Evolutionary conservation across 2,797 vertebrate genomes (phyloP), one percentile per base, ranked within the genome.

Genomic region (Rhinophrynus dorsalis): DNA sequence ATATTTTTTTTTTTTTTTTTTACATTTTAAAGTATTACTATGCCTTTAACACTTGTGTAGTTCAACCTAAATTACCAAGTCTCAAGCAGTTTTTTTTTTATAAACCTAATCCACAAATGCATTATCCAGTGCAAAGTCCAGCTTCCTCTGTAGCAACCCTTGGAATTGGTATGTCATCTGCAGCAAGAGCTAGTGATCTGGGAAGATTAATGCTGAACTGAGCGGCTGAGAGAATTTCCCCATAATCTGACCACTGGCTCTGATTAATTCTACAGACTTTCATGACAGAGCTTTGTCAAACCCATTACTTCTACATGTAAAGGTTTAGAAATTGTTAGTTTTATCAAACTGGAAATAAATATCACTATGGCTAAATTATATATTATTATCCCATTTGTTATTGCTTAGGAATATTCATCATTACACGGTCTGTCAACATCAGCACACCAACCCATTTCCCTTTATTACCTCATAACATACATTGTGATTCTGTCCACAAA

Each of bases 71-170:
- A 70, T 67, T 50, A 33, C 74, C 47, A 40, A 63, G 66, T 24
- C 15, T 27, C 18, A 54, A 29, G 12, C 57, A 57, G 73, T 75
- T 12, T 27, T 24, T n/a, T n/a, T n/a, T 40, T 8, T 20, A 15
- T 44, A 50, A 33, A 70, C 74, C 42, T 78, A 52, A 40, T 58
- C 42, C 67, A 76, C 21, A 65, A 67, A 56, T 58, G 18, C 35
- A 76, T 72, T 11, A 68, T 79, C 80, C 76, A 74, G 56, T 57
- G 51, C 37, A 70, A 54, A 15, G 6, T 68, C 65, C 59, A 50
- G 32, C 59, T 74, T 58, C 73, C 62, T 68, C 12, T 45, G 32
- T 44, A 63, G 8, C 42, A 0, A 0, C 70, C 52, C 42, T 59
- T 61, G 15, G 33, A 66, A 78, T 77, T 63, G 10, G 35, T 12